Evolutionary conservation across 2,888 invertebrate species (phyloP).

Genomic region (Rapana venosa): DNA sequence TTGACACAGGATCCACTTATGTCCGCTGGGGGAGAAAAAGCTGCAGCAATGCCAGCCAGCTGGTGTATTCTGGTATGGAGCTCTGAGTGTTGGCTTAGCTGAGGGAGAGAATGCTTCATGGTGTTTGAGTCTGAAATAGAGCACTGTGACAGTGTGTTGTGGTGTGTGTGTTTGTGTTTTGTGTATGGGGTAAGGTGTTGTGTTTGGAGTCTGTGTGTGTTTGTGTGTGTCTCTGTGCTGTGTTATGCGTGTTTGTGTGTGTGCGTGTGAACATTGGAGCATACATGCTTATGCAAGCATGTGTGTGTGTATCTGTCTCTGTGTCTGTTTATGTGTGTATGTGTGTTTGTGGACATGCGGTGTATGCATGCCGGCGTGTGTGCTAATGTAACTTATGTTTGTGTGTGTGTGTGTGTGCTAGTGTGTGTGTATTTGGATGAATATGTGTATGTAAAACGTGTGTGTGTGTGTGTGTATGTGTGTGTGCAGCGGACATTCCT

Average conservation of each 20-base stretch:
- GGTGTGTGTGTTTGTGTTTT: neutral
- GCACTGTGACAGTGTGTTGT: neutral
- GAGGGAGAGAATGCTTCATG: neutral
- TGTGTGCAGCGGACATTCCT: neutral
- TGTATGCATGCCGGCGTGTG: no score
- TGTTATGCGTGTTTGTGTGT: neutral
- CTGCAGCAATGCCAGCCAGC: neutral
- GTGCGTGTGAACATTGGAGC: neutral
- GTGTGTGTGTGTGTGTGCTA: no score
- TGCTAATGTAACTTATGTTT: no score
- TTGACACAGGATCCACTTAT: neutral
- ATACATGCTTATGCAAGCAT: neutral
- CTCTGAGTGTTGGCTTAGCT: neutral
- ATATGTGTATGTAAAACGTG: neutral
- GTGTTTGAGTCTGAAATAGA: neutral
- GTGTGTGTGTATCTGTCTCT: neutral
- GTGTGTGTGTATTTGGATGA: no score
- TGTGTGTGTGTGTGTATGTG: neutral
- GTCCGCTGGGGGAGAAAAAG: slow-evolving; percentile 17
- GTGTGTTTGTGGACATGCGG: neutral
- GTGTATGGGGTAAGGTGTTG: neutral
- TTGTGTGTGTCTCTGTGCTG: neutral
- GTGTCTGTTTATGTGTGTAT: neutral
- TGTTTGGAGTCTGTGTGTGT: no score
- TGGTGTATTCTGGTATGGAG: slow-evolving; percentile 2